These are phyloP conservation scores for Apantesis nais DNA, from an alignment of 2,888 invertebrate species.

Conservation along the genomic window DNA sequence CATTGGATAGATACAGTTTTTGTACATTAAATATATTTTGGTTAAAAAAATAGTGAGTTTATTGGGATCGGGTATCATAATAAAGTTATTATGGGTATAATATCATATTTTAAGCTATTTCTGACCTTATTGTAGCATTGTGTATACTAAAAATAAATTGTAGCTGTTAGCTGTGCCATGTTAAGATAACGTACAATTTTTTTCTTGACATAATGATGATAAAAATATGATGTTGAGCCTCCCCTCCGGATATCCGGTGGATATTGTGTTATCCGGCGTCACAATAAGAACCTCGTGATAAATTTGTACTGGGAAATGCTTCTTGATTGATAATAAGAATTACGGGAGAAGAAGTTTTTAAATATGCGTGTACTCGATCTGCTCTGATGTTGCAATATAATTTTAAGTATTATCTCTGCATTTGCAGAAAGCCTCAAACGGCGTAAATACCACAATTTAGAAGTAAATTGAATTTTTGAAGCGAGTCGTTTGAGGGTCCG, in stretches of 20 bases:
- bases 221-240: conserved; percentile 83
- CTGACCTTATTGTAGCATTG: not conserved
- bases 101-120: not conserved
- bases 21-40: not conserved
- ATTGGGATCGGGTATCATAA: not conserved
- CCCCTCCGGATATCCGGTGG: conserved; percentile 84
- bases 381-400: not conserved
- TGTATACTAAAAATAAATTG: not conserved
- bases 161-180: conserved; percentile 44
- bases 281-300: conserved; percentile 80
- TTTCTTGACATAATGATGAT: conserved; percentile 83
- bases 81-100: not conserved
- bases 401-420: not conserved
- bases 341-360: conserved; percentile 25
- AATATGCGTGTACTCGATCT: not conserved
- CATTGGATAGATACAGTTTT: not conserved
- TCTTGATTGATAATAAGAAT: conserved; percentile 84
- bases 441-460: too few relatives aligned
- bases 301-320: conserved; percentile 80
- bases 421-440: too few relatives aligned
- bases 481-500: too few relatives aligned
- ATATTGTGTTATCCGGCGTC: conserved; percentile 82
- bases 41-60: not conserved
- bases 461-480: too few relatives aligned
- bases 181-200: conserved; percentile 51